A percentile compares a stretch with the other conserved stretches of the same genome.
Evolutionary conservation across 2,113 vertebrate genomes (phyloP).

Genomic region (Siniperca chuatsi): DNA sequence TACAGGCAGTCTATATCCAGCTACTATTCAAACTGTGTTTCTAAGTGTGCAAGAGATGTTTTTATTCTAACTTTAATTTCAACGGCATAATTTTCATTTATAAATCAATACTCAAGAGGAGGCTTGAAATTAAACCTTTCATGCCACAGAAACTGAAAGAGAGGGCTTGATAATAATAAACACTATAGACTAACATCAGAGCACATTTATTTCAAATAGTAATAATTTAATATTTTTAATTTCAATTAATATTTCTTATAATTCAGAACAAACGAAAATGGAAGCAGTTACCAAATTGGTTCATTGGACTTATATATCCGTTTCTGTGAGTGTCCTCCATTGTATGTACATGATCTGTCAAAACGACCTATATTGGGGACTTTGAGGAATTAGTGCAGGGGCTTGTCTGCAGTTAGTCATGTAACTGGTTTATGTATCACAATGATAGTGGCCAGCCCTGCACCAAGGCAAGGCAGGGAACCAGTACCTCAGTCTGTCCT

Average conservation of each 20-base stretch:
- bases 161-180: not conserved
- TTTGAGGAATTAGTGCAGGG: conserved; percentile 61
- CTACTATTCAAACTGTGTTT: conserved; percentile 30
- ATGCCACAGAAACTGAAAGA: conserved; percentile 25
- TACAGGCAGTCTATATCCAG: conserved; percentile 36
- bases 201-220: conserved; percentile 21
- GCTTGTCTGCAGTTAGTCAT: conserved; percentile 61
- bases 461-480: conserved; percentile 39
- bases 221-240: conserved; percentile 28
- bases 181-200: not conserved
- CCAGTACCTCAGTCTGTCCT: conserved; percentile 56
- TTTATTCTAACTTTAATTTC: conserved; percentile 46
- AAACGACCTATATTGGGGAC: conserved; percentile 65
- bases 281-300: not conserved
- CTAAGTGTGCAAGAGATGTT: conserved; percentile 3
- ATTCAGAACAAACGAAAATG: not conserved
- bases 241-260: conserved; percentile 5
- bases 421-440: conserved; percentile 72
- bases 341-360: conserved; percentile 49
- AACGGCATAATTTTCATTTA: conserved; percentile 27
- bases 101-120: conserved; percentile 17
- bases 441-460: conserved; percentile 43
- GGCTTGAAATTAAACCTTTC: conserved; percentile 26
- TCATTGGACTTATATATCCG: conserved; percentile 19
- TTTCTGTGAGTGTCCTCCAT: conserved; percentile 33